These are phyloP conservation scores for Peromyscus melanophrys DNA, from an alignment of 2,797 vertebrate species.

Conservation along the genomic window DNA sequence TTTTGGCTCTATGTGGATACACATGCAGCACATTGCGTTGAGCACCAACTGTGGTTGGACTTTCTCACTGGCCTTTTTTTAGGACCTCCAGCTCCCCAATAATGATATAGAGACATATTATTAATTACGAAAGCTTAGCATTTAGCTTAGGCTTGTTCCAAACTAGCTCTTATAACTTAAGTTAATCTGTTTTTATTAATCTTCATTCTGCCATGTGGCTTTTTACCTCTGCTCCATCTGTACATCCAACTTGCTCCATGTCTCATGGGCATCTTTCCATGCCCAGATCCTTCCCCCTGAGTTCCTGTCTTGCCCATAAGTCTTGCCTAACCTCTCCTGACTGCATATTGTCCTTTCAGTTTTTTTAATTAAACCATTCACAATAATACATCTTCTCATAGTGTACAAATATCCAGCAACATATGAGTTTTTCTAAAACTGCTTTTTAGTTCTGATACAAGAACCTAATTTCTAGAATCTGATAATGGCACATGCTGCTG, in stretches of 20 bases:
- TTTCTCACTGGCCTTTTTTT: background rate
- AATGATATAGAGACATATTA: background rate
- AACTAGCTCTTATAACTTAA: background rate
- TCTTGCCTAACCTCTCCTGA: background rate
- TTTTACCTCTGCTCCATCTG: background rate
- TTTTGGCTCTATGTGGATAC: background rate
- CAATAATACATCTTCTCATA: background rate
- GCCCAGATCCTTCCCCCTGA: background rate
- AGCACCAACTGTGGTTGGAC: background rate
- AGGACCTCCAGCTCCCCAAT: background rate
- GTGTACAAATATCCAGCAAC: background rate
- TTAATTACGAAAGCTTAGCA: background rate
- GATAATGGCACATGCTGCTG: background rate
- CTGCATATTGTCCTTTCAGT: background rate
- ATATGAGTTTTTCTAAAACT: slow-evolving; percentile 22
- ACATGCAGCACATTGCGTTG: background rate
- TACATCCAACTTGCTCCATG: background rate
- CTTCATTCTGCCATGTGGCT: background rate
- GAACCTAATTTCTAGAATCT: background rate
- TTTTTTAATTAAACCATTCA: background rate
- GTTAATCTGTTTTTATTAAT: background rate
- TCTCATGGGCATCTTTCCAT: background rate
- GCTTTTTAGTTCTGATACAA: background rate
- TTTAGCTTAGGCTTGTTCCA: background rate
- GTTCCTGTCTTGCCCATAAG: background rate